Conservation (phyloP, 64 coral and sea anemone genomes). For the Porites australiensis region DNA sequence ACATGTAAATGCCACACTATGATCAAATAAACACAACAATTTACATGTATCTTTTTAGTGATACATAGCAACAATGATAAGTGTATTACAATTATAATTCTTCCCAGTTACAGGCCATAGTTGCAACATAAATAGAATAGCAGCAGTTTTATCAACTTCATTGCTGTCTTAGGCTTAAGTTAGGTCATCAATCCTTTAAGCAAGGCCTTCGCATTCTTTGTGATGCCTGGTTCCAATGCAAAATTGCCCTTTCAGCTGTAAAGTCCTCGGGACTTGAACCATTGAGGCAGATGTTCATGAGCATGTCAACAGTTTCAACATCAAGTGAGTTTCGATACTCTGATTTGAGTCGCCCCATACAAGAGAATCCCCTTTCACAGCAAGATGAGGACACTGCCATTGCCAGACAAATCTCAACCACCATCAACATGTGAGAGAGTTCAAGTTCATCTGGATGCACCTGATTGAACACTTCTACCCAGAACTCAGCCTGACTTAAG, state of each 20-base stretch:
- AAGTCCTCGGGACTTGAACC: slow-evolving; percentile 63
- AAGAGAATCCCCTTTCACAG: slow-evolving; percentile 56
- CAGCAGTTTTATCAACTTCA: slow-evolving; percentile 48
- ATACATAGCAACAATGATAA: slow-evolving; percentile 33
- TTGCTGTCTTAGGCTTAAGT: slow-evolving; percentile 39
- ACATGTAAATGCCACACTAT: not conserved
- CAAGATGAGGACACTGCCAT: slow-evolving; percentile 48
- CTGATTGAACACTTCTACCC: slow-evolving; percentile 34
- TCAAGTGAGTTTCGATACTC: slow-evolving; percentile 71
- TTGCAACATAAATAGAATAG: slow-evolving; percentile 39
- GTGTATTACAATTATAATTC: slow-evolving; percentile 51
- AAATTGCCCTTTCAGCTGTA: slow-evolving; percentile 56
- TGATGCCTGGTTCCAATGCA: slow-evolving; percentile 60
- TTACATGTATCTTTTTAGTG: slow-evolving; percentile 39
- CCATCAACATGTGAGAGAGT: slow-evolving; percentile 23
- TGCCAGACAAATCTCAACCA: slow-evolving; percentile 23
- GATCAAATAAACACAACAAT: slow-evolving; percentile 14
- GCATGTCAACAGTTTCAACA: slow-evolving; percentile 47
- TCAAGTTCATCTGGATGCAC: too few species aligned
- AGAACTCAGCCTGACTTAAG: slow-evolving; percentile 47
- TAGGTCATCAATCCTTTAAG: not conserved
- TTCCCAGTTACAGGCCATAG: slow-evolving; percentile 3
- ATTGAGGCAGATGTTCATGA: slow-evolving; percentile 70
- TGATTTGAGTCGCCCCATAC: slow-evolving; percentile 41
- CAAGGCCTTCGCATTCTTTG: slow-evolving; percentile 7